phyloP scores from a whole-genome alignment of 1,140 invertebrate species.

The Colletes latitarsis region DNA sequence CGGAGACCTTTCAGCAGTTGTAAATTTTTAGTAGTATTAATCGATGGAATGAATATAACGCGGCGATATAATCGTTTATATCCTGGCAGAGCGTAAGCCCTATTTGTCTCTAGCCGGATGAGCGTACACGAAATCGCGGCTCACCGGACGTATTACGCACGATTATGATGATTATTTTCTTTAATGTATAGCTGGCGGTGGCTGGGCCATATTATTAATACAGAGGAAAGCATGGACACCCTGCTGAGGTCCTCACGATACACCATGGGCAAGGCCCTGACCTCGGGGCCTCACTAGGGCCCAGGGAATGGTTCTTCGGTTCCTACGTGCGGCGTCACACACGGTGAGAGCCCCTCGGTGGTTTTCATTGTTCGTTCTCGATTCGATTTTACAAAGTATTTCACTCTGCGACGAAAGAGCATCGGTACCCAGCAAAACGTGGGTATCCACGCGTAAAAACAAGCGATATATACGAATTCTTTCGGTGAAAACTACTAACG shows the following conservation, averaged over 20 bases:
- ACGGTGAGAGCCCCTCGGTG: constrained; percentile 34
- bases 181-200: constrained; percentile 66
- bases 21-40: too few species aligned
- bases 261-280: constrained; percentile 69
- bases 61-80: neutral
- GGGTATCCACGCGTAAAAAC: too few species aligned
- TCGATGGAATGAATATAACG: too few species aligned
- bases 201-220: constrained; percentile 70
- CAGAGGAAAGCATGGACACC: constrained; percentile 70
- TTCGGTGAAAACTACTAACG: too few species aligned
- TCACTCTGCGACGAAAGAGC: neutral
- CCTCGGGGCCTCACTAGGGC: constrained; percentile 56
- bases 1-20: too few species aligned
- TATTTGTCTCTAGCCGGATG: constrained; percentile 34
- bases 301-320: constrained; percentile 38
- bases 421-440: neutral
- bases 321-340: constrained; percentile 44
- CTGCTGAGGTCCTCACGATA: constrained; percentile 73
- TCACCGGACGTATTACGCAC: constrained; percentile 67
- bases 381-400: constrained; percentile 15
- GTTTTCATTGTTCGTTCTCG: constrained; percentile 46
- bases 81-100: constrained; percentile 6
- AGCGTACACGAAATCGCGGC: constrained; percentile 51
- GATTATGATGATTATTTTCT: constrained; percentile 73
- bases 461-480: too few species aligned